A percentile compares a stretch with the other conserved stretches of the same genome.
These are phyloP conservation scores for Drosophila busckii DNA, from an alignment of 1,140 invertebrate species.

Conservation along the genomic window DNA sequence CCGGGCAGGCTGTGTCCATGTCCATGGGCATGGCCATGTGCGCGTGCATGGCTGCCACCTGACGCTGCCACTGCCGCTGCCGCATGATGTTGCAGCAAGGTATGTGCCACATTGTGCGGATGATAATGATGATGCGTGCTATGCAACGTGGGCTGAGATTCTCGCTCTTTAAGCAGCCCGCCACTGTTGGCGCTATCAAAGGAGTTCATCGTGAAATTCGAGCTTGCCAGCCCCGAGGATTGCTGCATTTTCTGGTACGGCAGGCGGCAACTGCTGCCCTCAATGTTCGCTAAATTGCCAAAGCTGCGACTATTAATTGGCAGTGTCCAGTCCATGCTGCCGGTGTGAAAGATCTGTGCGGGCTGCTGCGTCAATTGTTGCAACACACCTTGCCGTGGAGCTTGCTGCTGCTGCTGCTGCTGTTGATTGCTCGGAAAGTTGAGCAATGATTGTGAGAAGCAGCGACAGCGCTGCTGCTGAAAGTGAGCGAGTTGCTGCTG, in stretches of 20 bases:
- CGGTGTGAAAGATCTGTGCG: slow-evolving; percentile 56
- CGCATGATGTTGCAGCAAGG: slow-evolving; percentile 24
- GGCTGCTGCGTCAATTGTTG: slow-evolving; percentile 36
- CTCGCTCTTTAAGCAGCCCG: slow-evolving; percentile 60
- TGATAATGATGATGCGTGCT: slow-evolving; percentile 59
- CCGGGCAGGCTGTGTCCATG: slow-evolving; percentile 34
- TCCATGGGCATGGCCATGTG: too few species aligned
- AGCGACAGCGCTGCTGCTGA: slow-evolving; percentile 68
- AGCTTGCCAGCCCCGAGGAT: slow-evolving; percentile 35
- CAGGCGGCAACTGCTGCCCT: slow-evolving; percentile 52
- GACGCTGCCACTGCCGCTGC: not conserved
- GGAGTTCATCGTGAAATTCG: slow-evolving; percentile 66
- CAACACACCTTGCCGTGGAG: slow-evolving; percentile 9
- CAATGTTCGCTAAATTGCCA: slow-evolving; percentile 71
- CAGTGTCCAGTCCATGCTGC: slow-evolving; percentile 63
- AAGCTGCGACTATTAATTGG: slow-evolving; percentile 71
- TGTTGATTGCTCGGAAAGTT: slow-evolving; percentile 60
- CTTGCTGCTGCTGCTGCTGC: slow-evolving; percentile 34
- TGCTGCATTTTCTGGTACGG: slow-evolving; percentile 67
- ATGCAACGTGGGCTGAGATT: slow-evolving; percentile 44
- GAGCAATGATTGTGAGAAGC: slow-evolving; percentile 72
- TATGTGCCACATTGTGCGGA: slow-evolving; percentile 49
- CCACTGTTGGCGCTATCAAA: slow-evolving; percentile 64
- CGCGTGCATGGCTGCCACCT: slow-evolving; percentile 12
- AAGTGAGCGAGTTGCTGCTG: slow-evolving; percentile 62